Evolutionary conservation across 2,113 vertebrate genomes (phyloP).

Genomic region (Mohoua ochrocephala): DNA sequence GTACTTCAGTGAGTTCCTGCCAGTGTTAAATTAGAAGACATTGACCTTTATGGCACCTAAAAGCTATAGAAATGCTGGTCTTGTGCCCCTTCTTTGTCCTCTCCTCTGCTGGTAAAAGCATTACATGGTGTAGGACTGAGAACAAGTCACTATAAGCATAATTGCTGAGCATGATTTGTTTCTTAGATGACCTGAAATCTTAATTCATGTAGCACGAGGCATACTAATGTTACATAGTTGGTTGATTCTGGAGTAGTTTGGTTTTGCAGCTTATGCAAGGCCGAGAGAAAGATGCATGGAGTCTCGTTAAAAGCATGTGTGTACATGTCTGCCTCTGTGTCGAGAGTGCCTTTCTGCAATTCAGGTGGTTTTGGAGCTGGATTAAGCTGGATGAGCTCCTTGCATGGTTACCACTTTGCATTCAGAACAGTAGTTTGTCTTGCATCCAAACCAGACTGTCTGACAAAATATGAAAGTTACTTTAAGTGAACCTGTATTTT

Average conservation of each 20-base stretch:
- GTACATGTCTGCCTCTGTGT: not conserved
- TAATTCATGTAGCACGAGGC: not conserved
- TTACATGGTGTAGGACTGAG: not conserved
- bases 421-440: not conserved
- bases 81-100: not conserved
- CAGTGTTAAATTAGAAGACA: not conserved
- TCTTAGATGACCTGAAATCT: not conserved
- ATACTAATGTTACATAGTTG: not conserved
- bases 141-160: not conserved
- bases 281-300: not conserved
- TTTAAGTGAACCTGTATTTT: not conserved
- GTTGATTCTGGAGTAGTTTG: not conserved
- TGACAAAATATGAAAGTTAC: not conserved
- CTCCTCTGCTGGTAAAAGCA: not conserved
- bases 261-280: not conserved
- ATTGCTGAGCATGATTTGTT: not conserved
- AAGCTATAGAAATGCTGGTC: not conserved
- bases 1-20: not conserved
- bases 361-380: not conserved
- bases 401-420: not conserved
- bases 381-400: not conserved
- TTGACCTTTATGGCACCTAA: not conserved
- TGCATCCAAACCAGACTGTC: not conserved
- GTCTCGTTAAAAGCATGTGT: not conserved
- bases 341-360: accelerated